Base-by-base conservation (phyloP, 2,797 vertebrate genomes). In the Argentina silus region DNA sequence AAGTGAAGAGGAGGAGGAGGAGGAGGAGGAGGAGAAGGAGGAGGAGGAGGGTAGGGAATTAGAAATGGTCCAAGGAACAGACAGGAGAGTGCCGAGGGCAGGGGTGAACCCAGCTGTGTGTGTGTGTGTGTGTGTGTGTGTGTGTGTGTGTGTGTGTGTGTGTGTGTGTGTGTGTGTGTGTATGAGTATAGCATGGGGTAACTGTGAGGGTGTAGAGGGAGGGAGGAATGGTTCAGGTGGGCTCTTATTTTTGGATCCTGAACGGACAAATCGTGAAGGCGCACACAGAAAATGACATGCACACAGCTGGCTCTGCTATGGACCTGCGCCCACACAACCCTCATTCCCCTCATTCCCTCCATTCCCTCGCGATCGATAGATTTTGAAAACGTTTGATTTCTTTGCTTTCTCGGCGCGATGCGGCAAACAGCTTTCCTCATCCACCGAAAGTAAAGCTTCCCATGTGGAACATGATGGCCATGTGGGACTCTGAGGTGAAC, bases 231-330 rank as follows among this genome's bases (percentile, higher is more conserved):
- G 15, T n/a, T 55, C 47, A 10, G 7, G 7, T 36, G 66, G 50
- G 23, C 15, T 55, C 36, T 15, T 55, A 55, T 19, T 42, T 42
- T 7, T 68, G 15, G 3, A 15, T 17, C 50, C 50, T 17, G 66
- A 36, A 53, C 21, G 51, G 36, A 15, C 48, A 6, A 56, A 55
- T 68, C 15, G 36, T 8, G 15, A 43, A 36, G 27, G 51, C 14
- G 11, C 64, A 43, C 14, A 15, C 17, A 47, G 63, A 9, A 42
- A 47, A 48, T 44, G 10, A 21, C 42, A 44, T 9, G 44, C 69
- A 67, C 72, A 77, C 71, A 84, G 75, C 78, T 73, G 73, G 47
- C 66, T 78, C 67, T 6, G 70, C 60, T 56, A 45, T 19, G 50
- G 36, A 9, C 36, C 50, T 23, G 19, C 21, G 61, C 48, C 50